Evolutionary conservation across 2,888 invertebrate species (phyloP).

Genomic region (Plutella xylostella): DNA sequence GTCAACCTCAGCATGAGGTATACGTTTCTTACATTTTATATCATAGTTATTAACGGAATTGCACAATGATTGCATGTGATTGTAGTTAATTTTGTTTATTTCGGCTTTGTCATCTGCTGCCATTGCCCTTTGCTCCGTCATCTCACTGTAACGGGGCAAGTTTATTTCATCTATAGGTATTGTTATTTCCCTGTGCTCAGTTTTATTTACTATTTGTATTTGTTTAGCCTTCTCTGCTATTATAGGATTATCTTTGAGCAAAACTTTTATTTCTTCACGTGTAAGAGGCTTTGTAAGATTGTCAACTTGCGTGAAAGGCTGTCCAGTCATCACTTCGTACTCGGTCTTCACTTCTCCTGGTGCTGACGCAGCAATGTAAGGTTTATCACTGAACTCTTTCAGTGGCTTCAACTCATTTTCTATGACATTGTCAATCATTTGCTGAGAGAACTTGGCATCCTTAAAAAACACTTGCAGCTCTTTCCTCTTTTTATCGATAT

Average conservation of each 20-base stretch:
- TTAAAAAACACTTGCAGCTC: slow-evolving; percentile 46
- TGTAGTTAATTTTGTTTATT: slow-evolving; percentile 42
- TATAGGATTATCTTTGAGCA: slow-evolving; percentile 43
- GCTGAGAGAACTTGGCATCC: slow-evolving; percentile 38
- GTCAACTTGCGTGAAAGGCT: slow-evolving; percentile 49
- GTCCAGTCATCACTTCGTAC: slow-evolving; percentile 58
- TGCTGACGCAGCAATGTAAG: slow-evolving; percentile 48
- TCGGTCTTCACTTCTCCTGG: slow-evolving; percentile 44
- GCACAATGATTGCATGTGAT: slow-evolving; percentile 45
- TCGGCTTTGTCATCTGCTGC: slow-evolving; percentile 35
- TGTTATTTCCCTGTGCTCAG: slow-evolving; percentile 27
- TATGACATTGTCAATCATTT: slow-evolving; percentile 39
- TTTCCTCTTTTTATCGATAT: slow-evolving; percentile 37
- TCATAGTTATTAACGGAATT: slow-evolving; percentile 34
- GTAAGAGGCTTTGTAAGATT: slow-evolving; percentile 40
- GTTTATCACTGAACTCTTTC: slow-evolving; percentile 24
- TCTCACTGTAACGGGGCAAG: slow-evolving; percentile 31
- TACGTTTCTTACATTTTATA: not conserved
- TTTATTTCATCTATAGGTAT: slow-evolving; percentile 47
- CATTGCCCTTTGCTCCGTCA: slow-evolving; percentile 36
- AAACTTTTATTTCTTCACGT: slow-evolving; percentile 37
- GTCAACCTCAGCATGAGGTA: not conserved
- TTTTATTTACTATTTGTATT: slow-evolving; percentile 43
- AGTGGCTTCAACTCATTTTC: slow-evolving; percentile 51
- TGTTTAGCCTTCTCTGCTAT: slow-evolving; percentile 52